Evolutionary conservation across 2,113 vertebrate species (phyloP), one percentile per base, ranked within the genome.

Genomic region (Lycocorax pyrrhopterus): DNA sequence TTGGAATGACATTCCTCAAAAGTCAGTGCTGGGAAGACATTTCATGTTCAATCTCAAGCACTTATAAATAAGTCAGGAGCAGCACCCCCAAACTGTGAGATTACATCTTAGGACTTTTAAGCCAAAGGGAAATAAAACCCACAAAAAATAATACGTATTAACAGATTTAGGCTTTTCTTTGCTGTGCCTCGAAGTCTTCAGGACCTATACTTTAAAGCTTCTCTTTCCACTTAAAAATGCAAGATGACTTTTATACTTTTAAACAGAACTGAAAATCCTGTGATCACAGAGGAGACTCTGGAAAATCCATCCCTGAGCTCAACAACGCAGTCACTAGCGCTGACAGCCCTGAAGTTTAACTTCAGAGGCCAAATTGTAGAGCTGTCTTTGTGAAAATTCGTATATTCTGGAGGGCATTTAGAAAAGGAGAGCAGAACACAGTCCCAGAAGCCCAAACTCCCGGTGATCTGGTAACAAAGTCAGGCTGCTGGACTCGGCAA

Each of bases 381-480:
- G 25, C 13, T 1, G 1, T 27, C 43, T 83, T 58, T 15, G 19
- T 22, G 44, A 46, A 71, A 71, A 78, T 11, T 2, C 26, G 5
- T 33, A 11, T 26, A 41, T 82, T 51, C 10, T 2, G 4, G 19
- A 5, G 8, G 17, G 7, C 30, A 35, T n/a, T 75, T 27, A 84
- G 53, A n/a, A 75, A 55, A 91, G 75, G 12, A 32, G 53, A 84
- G 41, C 16, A 69, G 33, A 92, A 32, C 7, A 30, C 3, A 53
- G 16, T 16, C 33, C 33, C 52, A 74, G n/a, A 66, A 2, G 4
- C 37, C 26, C 1, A 1, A 46, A 30, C 4, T 10, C 7, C 9
- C 0, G 0, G 41, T 22, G 41, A 43, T 35, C 8, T 43, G 39
- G 8, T 81, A 66, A 59, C 13, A 32, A 69, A 90, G 12, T 19